Conservation (phyloP, 2,113 vertebrate genomes). For the Corythornis cristatus region DNA sequence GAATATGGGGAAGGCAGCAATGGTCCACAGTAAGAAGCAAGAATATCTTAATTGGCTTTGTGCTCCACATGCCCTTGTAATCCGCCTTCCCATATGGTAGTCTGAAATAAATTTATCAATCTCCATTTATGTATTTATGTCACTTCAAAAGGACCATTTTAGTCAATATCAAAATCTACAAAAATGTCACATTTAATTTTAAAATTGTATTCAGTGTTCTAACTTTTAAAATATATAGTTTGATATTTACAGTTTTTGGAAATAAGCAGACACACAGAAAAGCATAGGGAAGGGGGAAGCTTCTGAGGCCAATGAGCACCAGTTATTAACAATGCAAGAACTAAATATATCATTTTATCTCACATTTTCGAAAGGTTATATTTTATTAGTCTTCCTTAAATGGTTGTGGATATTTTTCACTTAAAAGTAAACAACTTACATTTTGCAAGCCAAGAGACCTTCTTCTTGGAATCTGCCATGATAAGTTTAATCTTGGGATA, state of each 20-base stretch:
- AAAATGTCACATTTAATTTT: constrained; percentile 57
- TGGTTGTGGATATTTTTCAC: neutral
- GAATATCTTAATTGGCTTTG: constrained; percentile 68
- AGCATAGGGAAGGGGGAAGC: neutral
- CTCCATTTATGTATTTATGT: constrained; percentile 47
- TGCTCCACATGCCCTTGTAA: constrained; percentile 61
- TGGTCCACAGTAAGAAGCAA: constrained; percentile 43
- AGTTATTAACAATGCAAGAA: constrained; percentile 30
- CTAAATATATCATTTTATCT: constrained; percentile 2
- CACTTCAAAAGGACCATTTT: constrained; percentile 51
- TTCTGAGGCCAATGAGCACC: neutral
- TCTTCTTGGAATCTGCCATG: neutral
- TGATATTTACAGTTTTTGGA: constrained; percentile 37
- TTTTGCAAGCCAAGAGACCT: neutral
- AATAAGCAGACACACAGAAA: neutral
- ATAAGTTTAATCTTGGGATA: neutral
- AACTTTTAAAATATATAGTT: neutral
- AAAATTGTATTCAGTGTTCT: neutral
- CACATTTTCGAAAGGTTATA: constrained; percentile 24
- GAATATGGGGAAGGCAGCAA: neutral
- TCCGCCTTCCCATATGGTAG: constrained; percentile 65
- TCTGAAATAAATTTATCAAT: constrained; percentile 62
- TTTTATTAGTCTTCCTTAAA: constrained; percentile 34
- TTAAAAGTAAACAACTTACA: neutral
- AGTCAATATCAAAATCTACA: constrained; percentile 36